Evolutionary conservation across 2,888 invertebrate species (phyloP).

Genomic region (Congeria kusceri): DNA sequence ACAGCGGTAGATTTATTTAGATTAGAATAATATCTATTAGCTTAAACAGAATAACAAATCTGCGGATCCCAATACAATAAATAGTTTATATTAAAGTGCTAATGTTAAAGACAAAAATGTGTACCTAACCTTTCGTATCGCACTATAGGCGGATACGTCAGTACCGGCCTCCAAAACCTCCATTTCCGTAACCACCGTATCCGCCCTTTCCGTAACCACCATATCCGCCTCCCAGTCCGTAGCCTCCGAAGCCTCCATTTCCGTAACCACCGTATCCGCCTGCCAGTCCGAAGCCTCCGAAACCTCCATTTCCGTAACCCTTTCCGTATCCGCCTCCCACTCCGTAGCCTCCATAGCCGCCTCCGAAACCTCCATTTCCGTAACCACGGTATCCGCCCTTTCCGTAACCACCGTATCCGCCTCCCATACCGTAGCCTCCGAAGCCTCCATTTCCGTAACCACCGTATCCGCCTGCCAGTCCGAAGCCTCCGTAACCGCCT

Average conservation of each 20-base stretch:
- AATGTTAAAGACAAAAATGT: too few species aligned
- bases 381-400: background rate
- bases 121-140: too few species aligned
- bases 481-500: constrained; percentile 30
- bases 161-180: too few species aligned
- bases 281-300: background rate
- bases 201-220: background rate
- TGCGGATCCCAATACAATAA: too few species aligned
- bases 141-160: too few species aligned
- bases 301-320: constrained; percentile 18
- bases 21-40: too few species aligned
- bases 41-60: too few species aligned
- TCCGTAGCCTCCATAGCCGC: too few species aligned
- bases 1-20: too few species aligned
- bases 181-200: background rate
- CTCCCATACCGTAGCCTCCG: background rate
- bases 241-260: background rate
- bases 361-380: constrained; percentile 12
- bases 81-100: too few species aligned
- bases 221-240: background rate
- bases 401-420: constrained; percentile 5
- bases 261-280: constrained; percentile 1
- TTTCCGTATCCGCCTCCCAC: too few species aligned
- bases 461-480: background rate
- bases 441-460: constrained; percentile 6